Conservation (phyloP, 2,113 vertebrate genomes). For the Tretioscincus oriximinensis region DNA sequence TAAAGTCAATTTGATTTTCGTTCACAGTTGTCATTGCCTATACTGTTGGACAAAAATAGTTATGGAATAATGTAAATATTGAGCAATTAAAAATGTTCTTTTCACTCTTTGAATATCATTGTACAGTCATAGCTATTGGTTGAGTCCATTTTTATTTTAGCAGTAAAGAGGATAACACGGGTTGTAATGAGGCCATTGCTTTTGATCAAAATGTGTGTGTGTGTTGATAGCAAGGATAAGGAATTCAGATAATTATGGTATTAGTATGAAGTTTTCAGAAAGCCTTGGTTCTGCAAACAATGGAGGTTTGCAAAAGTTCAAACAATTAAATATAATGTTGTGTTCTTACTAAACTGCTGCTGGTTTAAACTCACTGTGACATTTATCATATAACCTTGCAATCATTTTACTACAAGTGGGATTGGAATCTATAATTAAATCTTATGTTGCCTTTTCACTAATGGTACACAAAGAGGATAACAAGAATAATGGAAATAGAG, state of each 20-base stretch:
- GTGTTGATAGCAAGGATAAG: neutral
- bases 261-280: too few species aligned
- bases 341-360: neutral
- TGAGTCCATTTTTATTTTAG: fast-evolving
- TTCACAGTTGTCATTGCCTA: slow-evolving; percentile 2
- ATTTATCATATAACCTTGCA: neutral
- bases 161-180: neutral
- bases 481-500: neutral
- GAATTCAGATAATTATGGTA: neutral
- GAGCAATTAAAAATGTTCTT: slow-evolving; percentile 24
- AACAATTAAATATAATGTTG: neutral
- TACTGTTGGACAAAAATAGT: slow-evolving; percentile 20
- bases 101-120: neutral
- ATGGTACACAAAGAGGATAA: neutral
- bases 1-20: slow-evolving; percentile 14
- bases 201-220: neutral
- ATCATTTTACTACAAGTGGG: neutral
- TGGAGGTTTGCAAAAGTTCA: neutral
- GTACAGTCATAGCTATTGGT: neutral
- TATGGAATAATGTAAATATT: slow-evolving; percentile 1
- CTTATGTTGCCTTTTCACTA: neutral
- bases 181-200: neutral
- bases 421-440: neutral
- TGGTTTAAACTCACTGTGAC: neutral
- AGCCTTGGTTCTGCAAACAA: too few species aligned